A percentile compares a stretch with the other conserved stretches of the same genome.
These are phyloP conservation scores for Andrena haemorrhoa DNA, from an alignment of 2,888 invertebrate species.

Conservation along the genomic window DNA sequence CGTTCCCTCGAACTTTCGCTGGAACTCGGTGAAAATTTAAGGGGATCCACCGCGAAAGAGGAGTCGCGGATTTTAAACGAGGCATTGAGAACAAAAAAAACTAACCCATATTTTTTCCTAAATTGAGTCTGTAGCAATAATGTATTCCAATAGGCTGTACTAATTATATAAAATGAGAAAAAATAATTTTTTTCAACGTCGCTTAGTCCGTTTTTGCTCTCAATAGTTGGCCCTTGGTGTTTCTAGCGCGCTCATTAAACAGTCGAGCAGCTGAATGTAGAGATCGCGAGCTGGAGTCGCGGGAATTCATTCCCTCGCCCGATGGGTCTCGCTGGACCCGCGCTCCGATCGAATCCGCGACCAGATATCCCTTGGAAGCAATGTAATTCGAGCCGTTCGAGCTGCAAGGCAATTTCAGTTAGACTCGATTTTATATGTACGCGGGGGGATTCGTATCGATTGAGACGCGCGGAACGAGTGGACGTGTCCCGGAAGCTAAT, in stretches of 20 bases:
- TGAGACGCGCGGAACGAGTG: conserved; percentile 18
- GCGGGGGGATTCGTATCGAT: conserved; percentile 4
- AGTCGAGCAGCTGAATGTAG: background rate
- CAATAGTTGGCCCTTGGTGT: background rate
- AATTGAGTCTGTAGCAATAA: too few species aligned
- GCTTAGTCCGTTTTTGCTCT: too few species aligned
- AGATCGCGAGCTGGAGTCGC: background rate
- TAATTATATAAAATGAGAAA: too few species aligned
- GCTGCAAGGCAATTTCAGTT: conserved; percentile 12
- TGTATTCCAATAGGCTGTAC: too few species aligned
- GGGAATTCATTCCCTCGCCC: conserved; percentile 34
- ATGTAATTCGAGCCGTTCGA: conserved; percentile 36
- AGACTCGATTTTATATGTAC: conserved; percentile 7
- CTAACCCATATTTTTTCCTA: too few species aligned
- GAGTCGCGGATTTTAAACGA: background rate
- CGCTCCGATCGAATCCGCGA: conserved; percentile 6
- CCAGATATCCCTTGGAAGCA: conserved; percentile 14
- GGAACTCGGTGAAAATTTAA: conserved; percentile 69
- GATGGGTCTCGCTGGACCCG: conserved; percentile 7
- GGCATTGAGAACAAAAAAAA: too few species aligned
- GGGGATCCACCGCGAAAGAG: conserved; percentile 33
- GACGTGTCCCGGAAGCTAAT: conserved; percentile 21
- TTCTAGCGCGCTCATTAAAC: conserved; percentile 26
- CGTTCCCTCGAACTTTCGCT: conserved; percentile 63
- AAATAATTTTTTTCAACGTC: too few species aligned